These are phyloP conservation scores for Ictidomys tridecemlineatus DNA, from an alignment of 2,113 vertebrate species.

Conservation along the genomic window DNA sequence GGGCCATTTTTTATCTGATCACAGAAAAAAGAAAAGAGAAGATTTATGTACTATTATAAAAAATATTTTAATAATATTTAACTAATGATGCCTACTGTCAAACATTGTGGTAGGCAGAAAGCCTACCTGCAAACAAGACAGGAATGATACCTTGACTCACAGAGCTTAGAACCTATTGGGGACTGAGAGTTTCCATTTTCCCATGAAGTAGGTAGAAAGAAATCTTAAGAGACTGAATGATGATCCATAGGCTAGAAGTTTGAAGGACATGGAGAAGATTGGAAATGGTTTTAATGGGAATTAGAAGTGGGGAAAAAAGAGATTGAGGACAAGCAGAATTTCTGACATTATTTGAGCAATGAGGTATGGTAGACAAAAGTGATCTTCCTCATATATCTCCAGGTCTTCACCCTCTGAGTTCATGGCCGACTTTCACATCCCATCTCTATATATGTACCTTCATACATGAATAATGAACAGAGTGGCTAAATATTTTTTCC, in stretches of 20 bases:
- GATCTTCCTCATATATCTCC: not conserved
- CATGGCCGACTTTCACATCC: not conserved
- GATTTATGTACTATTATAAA: not conserved
- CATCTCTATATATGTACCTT: not conserved
- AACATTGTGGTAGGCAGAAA: not conserved
- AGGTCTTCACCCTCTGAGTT: not conserved
- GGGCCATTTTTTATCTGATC: not conserved
- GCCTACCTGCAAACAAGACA: not conserved
- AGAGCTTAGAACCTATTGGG: not conserved
- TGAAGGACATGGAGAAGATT: not conserved
- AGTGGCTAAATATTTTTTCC: not conserved
- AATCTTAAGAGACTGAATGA: not conserved
- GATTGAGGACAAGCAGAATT: not conserved
- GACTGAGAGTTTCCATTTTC: not conserved
- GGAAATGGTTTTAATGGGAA: not conserved
- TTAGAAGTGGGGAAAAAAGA: not conserved
- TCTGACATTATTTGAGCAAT: not conserved
- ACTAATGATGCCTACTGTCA: not conserved
- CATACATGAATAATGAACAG: not conserved
- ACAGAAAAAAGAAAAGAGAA: not conserved
- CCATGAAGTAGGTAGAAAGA: not conserved
- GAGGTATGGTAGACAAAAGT: not conserved
- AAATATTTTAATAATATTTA: not conserved
- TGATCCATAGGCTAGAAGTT: not conserved
- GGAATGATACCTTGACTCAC: fast-evolving